Evolutionary conservation across 2,113 vertebrate species (phyloP), one percentile per base, ranked within the genome.

Genomic region (Dipodomys ordii): DNA sequence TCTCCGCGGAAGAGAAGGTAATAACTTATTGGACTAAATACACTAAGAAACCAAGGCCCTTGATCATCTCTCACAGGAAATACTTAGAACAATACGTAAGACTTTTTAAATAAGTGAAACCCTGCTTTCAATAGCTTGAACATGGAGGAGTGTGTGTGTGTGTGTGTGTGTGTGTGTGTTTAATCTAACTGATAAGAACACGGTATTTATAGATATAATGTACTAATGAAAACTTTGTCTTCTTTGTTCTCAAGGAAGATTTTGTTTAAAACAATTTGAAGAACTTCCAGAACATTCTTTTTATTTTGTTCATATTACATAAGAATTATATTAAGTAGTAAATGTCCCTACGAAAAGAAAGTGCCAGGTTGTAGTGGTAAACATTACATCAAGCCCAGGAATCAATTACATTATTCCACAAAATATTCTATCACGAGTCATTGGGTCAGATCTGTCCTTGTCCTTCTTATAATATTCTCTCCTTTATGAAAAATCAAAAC

Each of bases 361-460:
- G 6, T 53, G 4, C 7, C 44, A 68, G n/a, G 10, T 76, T 35
- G 3, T 35, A n/a, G 6, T 6, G n/a, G 2, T 76, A 68, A 85
- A 71, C 28, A 67, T 7, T 53, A 72, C 2, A 62, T 18, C 35
- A 73, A 82, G 25, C 49, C 12, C 32, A 57, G n/a, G 28, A 57
- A 90, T 71, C 20, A 93, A 77, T 18, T 81, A 80, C 18, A 57
- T 72, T 72, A n/a, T 76, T 81, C 53, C 35, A 62, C 57, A 86
- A 67, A 16, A 67, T 9, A 88, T 7, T 19, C 39, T 39, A 39
- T 39, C 39, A 39, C 1, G 39, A 39, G 23, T 30, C 53, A 30
- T 71, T 30, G 25, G 6, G 15, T 72, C 64, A 72, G 25, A 3
- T 44, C 10, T 20, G 23, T 32, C 7, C 3, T 28, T 9, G 27